Evolutionary conservation across 2,113 vertebrate species (phyloP).

Genomic region (Promerops cafer): DNA sequence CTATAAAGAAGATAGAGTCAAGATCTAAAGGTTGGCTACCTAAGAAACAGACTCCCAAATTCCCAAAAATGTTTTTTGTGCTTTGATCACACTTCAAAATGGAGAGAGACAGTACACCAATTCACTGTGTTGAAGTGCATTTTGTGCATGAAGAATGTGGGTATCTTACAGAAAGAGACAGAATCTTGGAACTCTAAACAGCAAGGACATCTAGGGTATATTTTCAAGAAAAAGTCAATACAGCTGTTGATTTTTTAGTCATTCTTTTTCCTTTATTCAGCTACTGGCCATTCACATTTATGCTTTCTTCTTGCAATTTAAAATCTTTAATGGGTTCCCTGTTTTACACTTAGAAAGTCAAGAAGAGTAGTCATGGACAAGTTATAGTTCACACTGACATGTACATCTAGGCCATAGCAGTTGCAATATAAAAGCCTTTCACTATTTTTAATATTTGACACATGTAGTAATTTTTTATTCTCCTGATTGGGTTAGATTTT

Average conservation of each 20-base stretch:
- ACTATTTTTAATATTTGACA: background rate
- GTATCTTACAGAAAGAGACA: background rate
- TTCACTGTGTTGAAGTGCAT: background rate
- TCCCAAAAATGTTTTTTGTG: background rate
- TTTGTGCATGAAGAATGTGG: background rate
- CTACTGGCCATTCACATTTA: background rate
- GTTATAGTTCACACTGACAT: background rate
- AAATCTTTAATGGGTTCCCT: background rate
- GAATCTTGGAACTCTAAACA: background rate
- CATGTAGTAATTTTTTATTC: background rate
- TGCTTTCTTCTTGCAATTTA: background rate
- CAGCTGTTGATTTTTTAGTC: background rate
- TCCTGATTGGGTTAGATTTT: background rate
- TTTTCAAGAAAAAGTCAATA: background rate
- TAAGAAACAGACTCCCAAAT: background rate
- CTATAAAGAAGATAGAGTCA: background rate
- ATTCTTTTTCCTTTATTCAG: background rate
- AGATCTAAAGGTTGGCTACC: background rate
- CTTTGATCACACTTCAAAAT: background rate
- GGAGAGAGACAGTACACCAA: background rate
- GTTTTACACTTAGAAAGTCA: background rate
- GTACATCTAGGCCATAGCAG: background rate
- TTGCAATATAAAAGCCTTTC: background rate
- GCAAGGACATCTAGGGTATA: accelerated
- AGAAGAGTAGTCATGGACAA: background rate